Percentiles rank a stretch among this genome's conserved stretches.
Evolutionary conservation across 2,113 vertebrate species (phyloP).

Genomic region (Macaca mulatta): DNA sequence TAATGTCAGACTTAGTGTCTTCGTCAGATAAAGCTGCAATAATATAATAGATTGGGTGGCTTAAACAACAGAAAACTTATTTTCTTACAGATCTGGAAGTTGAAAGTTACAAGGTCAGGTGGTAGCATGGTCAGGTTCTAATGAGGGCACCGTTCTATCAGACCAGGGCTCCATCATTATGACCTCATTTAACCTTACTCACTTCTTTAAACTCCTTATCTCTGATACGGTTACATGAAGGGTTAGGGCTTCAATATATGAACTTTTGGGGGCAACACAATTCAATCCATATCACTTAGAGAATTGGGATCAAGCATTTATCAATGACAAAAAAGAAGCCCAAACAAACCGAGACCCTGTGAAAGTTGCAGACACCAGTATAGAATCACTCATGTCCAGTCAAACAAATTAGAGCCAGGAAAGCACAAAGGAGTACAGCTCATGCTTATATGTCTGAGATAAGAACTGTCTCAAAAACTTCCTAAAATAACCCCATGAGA

Average conservation of each 20-base stretch:
- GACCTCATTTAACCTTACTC: background rate
- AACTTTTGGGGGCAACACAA: background rate
- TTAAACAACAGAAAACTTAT: background rate
- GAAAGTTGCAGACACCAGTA: background rate
- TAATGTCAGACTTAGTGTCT: background rate
- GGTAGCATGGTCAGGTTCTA: no score
- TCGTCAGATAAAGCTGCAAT: background rate
- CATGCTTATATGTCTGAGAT: background rate
- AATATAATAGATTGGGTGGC: background rate
- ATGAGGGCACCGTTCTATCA: background rate
- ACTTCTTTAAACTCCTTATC: background rate
- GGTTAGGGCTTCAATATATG: background rate
- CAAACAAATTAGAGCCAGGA: background rate
- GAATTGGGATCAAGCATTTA: background rate
- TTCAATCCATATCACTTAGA: background rate
- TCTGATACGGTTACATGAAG: background rate
- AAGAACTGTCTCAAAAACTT: background rate
- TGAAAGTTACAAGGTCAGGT: background rate
- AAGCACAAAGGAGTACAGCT: background rate
- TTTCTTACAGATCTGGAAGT: background rate
- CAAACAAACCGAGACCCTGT: background rate
- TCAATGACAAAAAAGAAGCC: background rate
- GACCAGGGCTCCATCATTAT: background rate
- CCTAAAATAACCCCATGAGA: background rate
- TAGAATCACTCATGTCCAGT: background rate